phyloP scores from a whole-genome alignment of 2,113 vertebrate species.

The Thalassarche chlororhynchos region DNA sequence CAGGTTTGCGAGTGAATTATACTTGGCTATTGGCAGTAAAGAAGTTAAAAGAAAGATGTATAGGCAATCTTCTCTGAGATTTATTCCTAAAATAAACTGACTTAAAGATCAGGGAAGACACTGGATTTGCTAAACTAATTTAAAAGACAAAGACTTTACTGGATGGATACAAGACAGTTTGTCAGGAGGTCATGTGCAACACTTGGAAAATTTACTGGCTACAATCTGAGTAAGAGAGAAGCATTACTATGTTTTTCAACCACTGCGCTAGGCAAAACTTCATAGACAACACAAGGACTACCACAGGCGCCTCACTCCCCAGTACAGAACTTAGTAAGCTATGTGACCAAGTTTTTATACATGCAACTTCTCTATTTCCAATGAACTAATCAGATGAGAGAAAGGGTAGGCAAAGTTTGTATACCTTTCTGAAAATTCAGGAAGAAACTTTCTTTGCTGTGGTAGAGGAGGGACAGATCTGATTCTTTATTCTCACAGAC shows the following conservation, averaged over 20 bases:
- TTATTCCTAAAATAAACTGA: neutral
- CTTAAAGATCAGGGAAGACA: neutral
- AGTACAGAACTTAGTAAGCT: neutral
- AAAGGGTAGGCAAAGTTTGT: neutral
- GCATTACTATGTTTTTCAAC: neutral
- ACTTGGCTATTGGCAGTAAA: neutral
- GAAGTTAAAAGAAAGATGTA: neutral
- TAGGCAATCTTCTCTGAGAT: neutral
- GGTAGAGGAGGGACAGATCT: neutral
- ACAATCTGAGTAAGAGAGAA: neutral
- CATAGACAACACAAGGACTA: neutral
- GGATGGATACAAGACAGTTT: neutral
- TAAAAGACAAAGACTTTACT: neutral
- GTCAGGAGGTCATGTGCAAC: neutral
- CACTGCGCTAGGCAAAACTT: neutral
- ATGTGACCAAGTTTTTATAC: neutral
- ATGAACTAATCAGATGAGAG: neutral
- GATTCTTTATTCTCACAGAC: neutral
- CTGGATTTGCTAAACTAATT: neutral
- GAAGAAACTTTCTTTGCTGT: neutral
- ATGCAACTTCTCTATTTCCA: neutral
- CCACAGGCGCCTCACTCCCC: neutral
- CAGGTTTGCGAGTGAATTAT: neutral
- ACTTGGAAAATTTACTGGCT: neutral
- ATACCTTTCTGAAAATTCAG: neutral